Percentiles rank a stretch among this genome's conserved stretches.
These are phyloP conservation scores for Ciconia nigra DNA, from an alignment of 2,797 vertebrate species.

Conservation along the genomic window DNA sequence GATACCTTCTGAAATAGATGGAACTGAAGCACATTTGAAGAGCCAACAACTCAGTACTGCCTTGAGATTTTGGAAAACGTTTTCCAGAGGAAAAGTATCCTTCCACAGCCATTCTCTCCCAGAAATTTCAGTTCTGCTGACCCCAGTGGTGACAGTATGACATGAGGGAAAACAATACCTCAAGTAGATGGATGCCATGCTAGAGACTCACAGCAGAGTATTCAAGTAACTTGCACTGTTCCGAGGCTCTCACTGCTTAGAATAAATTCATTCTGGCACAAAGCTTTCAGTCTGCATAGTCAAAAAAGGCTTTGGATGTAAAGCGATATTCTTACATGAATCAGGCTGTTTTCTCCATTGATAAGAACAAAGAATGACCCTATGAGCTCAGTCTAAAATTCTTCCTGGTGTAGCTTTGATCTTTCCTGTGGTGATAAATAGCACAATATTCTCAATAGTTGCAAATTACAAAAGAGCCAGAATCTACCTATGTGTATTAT, in stretches of 20 bases:
- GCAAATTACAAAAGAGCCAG: neutral
- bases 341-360: neutral
- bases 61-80: neutral
- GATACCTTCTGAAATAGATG: neutral
- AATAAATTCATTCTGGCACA: neutral
- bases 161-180: neutral
- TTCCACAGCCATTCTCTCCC: neutral
- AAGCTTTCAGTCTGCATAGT: neutral
- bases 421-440: constrained; percentile 11
- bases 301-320: neutral
- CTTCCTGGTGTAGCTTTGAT: neutral
- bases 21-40: neutral
- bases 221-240: neutral
- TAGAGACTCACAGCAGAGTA: neutral
- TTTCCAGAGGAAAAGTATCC: neutral
- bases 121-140: neutral
- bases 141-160: neutral
- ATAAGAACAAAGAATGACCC: neutral
- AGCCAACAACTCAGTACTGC: neutral
- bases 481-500: neutral
- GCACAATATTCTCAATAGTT: neutral
- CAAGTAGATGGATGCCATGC: neutral
- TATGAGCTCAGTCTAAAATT: neutral
- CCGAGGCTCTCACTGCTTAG: neutral
- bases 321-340: neutral